A percentile compares a stretch with the other conserved stretches of the same genome.
Conservation (phyloP, 2,113 vertebrate species). For the Hydrochoerus hydrochaeris region DNA sequence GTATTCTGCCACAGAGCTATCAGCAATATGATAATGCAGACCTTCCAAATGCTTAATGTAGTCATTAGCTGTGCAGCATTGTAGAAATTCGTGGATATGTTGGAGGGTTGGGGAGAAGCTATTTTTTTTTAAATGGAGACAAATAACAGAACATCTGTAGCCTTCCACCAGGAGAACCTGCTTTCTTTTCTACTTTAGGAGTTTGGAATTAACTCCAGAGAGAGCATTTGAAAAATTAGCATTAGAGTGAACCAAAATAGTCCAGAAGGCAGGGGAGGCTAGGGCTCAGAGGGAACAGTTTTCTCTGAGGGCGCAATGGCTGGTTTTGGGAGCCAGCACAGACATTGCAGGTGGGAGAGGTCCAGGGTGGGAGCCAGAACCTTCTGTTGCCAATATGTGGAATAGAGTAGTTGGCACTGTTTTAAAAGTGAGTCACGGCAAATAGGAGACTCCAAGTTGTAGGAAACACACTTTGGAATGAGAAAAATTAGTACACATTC, state of each 20-base stretch:
- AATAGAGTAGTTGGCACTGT: background rate
- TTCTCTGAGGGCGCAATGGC: background rate
- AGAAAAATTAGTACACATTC: slow-evolving; percentile 20
- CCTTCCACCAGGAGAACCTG: slow-evolving; percentile 43
- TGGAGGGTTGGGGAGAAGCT: slow-evolving; percentile 46
- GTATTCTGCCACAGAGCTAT: slow-evolving; percentile 49
- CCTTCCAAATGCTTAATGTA: slow-evolving; percentile 70
- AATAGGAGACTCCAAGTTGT: background rate
- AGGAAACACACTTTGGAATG: background rate
- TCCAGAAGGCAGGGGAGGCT: background rate
- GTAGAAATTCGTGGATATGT: slow-evolving; percentile 59
- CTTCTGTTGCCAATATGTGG: background rate
- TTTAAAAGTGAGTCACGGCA: background rate
- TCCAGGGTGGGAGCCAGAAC: background rate
- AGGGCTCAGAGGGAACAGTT: background rate
- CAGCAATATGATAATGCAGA: slow-evolving; percentile 52
- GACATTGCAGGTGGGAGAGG: background rate
- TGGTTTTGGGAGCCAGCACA: background rate
- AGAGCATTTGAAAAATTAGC: slow-evolving; percentile 59
- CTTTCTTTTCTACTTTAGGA: slow-evolving; percentile 52
- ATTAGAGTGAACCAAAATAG: slow-evolving; percentile 49
- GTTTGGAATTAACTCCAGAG: slow-evolving; percentile 56
- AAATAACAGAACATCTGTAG: slow-evolving; percentile 70
- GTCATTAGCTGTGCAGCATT: slow-evolving; percentile 60
- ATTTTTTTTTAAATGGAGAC: slow-evolving; percentile 59